These are phyloP conservation scores for Ornithoptera alexandrae DNA, from an alignment of 2,888 invertebrate genomes.

Conservation along the genomic window DNA sequence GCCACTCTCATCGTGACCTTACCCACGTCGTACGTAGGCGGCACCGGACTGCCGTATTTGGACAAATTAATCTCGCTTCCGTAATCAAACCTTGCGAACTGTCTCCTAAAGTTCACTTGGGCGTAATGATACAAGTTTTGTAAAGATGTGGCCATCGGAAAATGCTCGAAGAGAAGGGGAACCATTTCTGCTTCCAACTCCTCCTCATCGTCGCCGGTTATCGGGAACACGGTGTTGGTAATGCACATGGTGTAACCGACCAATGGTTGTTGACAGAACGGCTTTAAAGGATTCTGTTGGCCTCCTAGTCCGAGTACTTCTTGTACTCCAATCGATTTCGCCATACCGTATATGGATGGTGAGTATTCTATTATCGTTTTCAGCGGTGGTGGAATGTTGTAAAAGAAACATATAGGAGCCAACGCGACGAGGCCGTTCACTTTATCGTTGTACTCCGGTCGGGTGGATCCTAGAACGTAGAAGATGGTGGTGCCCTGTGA, in stretches of 20 bases:
- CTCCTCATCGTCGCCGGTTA: slow-evolving; percentile 34
- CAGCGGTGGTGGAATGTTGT: slow-evolving; percentile 4
- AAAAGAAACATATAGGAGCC: slow-evolving; percentile 23
- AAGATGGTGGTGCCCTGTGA: slow-evolving; percentile 31
- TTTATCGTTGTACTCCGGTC: slow-evolving; percentile 30
- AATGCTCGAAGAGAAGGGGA: slow-evolving; percentile 36
- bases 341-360: slow-evolving; percentile 57
- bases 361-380: slow-evolving; percentile 30
- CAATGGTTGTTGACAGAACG: slow-evolving; percentile 28
- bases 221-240: slow-evolving; percentile 23
- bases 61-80: slow-evolving; percentile 34
- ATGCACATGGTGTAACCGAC: slow-evolving; percentile 32
- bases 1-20: slow-evolving; percentile 38
- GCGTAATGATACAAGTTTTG: slow-evolving; percentile 43
- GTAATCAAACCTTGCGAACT: slow-evolving; percentile 40
- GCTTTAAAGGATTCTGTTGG: slow-evolving; percentile 1
- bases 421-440: slow-evolving; percentile 29
- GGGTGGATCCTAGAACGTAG: slow-evolving; percentile 28
- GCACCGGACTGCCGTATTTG: slow-evolving; percentile 33
- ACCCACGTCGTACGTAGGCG: slow-evolving; percentile 42
- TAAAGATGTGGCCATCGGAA: slow-evolving; percentile 40
- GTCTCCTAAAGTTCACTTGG: slow-evolving; percentile 37
- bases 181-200: slow-evolving; percentile 38
- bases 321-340: slow-evolving; percentile 30
- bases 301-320: slow-evolving; percentile 34